Evolutionary conservation across 2,797 vertebrate species (phyloP), one percentile per base, ranked within the genome.

Genomic region (Arnoldichthys spilopterus): DNA sequence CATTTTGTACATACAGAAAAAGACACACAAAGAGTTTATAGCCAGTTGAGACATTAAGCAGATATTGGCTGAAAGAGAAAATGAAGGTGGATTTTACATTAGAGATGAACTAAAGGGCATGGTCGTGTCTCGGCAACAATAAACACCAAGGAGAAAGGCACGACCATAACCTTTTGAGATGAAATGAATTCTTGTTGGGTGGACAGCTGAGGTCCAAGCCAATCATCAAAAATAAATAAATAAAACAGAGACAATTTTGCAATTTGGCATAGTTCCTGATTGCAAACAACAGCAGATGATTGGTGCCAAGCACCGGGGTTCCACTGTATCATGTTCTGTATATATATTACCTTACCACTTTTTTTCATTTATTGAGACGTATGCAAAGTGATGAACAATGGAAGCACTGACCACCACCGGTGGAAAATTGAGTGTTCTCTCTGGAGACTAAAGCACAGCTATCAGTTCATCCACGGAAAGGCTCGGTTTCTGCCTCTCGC

Each of bases 401-500:
- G 90, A 82, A 5, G 81, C 87, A 89, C 90, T 93, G 89, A 93
- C 87, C 70, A 83, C 91, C 90, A 87, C 81, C 89, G 47, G 49
- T 66, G 68, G 68, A 76, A 80, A 79, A 82, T 84, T 77, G 74
- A 53, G 83, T 80, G 78, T 73, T 82, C 75, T 84, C 82, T 84
- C 82, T 71, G 64, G 79, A 77, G 78, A 76, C 72, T 81, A 64
- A 32, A 70, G 54, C 81, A 53, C 75, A 78, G 74, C 77, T 84
- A 86, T 86, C 85, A 81, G 76, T 84, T 83, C 77, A 79, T 78
- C 78, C 76, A 67, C 40, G 71, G 68, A 85, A 91, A 64, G 90
- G 88, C 91, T 87, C 77, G 86, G 88, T 91, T 93, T 93, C 91
- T 86, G 84, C 78, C 85, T 89, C 89, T 89, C 88, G 86, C 91